Percentiles rank a stretch among this genome's conserved stretches.
phyloP scores from a whole-genome alignment of 2,888 invertebrate genomes.

The Coelopa pilipes region DNA sequence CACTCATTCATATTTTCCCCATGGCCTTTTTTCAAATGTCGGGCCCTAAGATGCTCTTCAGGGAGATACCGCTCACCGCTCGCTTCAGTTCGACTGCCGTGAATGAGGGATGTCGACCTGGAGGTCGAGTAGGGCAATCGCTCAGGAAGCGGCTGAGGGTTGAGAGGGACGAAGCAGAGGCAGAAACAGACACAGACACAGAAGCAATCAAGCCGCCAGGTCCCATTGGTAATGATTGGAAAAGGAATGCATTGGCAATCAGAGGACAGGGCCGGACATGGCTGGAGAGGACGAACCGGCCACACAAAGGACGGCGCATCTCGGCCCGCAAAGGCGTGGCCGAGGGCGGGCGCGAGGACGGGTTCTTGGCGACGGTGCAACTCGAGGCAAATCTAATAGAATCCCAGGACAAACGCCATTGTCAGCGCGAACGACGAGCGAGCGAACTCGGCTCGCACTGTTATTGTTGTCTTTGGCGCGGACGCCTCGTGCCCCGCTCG shows the following conservation, averaged over 20 bases:
- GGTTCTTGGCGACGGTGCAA: neutral
- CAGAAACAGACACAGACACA: too few relatives aligned
- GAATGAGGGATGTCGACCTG: too few relatives aligned
- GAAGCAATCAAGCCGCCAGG: neutral
- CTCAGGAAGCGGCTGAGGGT: too few relatives aligned
- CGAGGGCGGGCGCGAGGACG: neutral
- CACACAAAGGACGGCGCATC: neutral
- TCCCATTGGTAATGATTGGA: neutral
- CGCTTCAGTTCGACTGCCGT: too few relatives aligned
- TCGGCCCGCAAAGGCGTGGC: neutral
- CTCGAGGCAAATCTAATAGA: conserved; percentile 25
- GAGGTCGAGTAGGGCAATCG: too few relatives aligned
- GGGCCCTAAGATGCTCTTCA: too few relatives aligned
- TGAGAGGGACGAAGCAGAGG: too few relatives aligned
- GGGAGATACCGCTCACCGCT: too few relatives aligned
- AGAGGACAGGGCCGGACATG: neutral
- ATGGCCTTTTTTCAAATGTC: too few relatives aligned
- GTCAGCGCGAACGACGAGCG: conserved; percentile 21
- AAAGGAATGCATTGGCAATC: neutral
- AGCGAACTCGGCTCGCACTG: neutral
- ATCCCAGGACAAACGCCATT: conserved; percentile 25
- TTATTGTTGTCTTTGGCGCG: neutral
- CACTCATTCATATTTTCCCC: too few relatives aligned
- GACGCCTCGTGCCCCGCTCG: neutral
- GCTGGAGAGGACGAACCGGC: neutral